Conservation (phyloP, 2,113 vertebrate genomes). For the Ascaphus truei region DNA sequence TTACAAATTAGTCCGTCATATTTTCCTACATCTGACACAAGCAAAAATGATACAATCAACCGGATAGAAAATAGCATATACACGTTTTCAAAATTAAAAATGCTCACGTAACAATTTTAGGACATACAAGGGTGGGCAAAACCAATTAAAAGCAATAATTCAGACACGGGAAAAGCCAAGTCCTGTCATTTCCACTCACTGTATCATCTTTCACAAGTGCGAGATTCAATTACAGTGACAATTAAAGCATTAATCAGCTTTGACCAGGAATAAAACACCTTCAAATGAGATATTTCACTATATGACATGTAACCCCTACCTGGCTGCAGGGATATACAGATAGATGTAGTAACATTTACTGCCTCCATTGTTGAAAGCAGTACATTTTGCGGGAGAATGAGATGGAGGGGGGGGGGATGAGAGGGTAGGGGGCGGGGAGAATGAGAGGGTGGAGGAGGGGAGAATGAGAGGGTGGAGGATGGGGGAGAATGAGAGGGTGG, state of each 20-base stretch:
- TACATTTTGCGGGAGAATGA: no score
- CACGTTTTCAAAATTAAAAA: conserved; percentile 22
- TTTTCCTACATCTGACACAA: neutral
- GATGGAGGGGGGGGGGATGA: no score
- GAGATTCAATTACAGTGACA: conserved; percentile 31
- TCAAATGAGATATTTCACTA: conserved; percentile 21
- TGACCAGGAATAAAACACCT: conserved; percentile 17
- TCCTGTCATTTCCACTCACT: conserved; percentile 35
- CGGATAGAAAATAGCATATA: conserved; percentile 16
- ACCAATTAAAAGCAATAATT: conserved; percentile 40
- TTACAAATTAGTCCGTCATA: neutral
- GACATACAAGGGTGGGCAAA: conserved; percentile 10
- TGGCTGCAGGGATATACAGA: no score
- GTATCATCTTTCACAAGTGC: conserved; percentile 29
- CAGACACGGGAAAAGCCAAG: conserved; percentile 34
- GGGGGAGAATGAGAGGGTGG: no score
- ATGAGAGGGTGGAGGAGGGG: no score
- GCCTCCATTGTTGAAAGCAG: no score
- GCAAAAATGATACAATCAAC: conserved; percentile 4
- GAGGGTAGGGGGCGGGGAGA: no score
- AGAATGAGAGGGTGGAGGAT: no score
- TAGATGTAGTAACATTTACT: no score
- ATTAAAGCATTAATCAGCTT: conserved; percentile 33
- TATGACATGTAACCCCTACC: no score
- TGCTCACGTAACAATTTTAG: conserved; percentile 33